Base-by-base conservation (phyloP, 2,888 invertebrate species). In the Meandrusa payeni region DNA sequence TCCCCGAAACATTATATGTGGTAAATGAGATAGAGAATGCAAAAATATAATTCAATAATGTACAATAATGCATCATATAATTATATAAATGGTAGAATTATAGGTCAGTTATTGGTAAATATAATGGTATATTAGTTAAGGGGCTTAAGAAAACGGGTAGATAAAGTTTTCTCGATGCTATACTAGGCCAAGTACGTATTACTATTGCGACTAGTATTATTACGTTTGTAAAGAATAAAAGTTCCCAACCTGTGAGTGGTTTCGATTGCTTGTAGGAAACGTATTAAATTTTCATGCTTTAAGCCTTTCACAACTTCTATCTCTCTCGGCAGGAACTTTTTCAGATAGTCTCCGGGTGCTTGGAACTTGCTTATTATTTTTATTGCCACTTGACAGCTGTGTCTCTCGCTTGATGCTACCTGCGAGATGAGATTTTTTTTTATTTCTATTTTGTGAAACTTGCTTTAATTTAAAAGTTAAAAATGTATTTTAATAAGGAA, bases 351-450 rank as follows among this genome's bases (percentile, higher is more conserved):
- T n/a, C 91, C 87, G 0, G 95, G 94, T 1, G 94, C 94, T 75
- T 93, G 93, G 52, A 93, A 92, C 72, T 95, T 95, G 52, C 94
- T 94, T 47, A 95, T 93, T 49, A 95, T 95, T 89, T 95, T 95
- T 44, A 95, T 91, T 20, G 95, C 95, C 33, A 95, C 95, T 61
- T 92, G 89, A 55, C 91, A 90, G 55, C 91, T 91, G 62, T 94
- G 93, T 51, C 91, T 89, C 54, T 92, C 91, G 46, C 94, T 95
- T 55, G 90, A 90, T 5, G 94, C 95, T 54, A 94, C 90, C 93
- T 92, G 31, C 13, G 37, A 6, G 9, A 20, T 26, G 6, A 19
- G 12, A 43, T 31, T 17, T 15, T 41, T 22, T 13, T 19, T 39
- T 41, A 2, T 9, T 37, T 29, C 9, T n/a, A n/a, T n/a, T n/a